Evolutionary conservation across 2,113 vertebrate species (phyloP).

Genomic region (Suncus etruscus): DNA sequence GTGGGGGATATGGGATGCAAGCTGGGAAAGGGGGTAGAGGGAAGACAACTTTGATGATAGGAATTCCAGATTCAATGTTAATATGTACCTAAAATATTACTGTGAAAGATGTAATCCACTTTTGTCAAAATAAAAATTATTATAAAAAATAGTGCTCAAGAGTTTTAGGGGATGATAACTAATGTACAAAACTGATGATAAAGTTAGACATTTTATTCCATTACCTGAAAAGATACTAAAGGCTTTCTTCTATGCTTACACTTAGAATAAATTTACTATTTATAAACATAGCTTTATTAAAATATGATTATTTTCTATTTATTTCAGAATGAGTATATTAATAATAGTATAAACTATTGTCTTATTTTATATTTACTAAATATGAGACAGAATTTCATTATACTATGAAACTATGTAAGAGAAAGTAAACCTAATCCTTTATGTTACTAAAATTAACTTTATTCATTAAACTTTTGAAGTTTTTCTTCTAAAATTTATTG

Average conservation of each 20-base stretch:
- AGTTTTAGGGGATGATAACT: conserved; percentile 36
- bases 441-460: background rate
- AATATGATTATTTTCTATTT: conserved; percentile 26
- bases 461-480: conserved; percentile 28
- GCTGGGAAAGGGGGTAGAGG: too few relatives aligned
- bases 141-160: conserved; percentile 40
- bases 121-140: too few relatives aligned
- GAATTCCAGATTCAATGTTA: too few relatives aligned
- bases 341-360: background rate
- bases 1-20: too few relatives aligned
- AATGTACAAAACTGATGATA: conserved; percentile 35
- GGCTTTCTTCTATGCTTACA: conserved; percentile 2
- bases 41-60: too few relatives aligned
- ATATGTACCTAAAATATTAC: too few relatives aligned
- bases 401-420: background rate
- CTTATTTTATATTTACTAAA: conserved; percentile 34
- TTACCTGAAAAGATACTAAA: conserved; percentile 46
- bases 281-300: conserved; percentile 45
- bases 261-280: background rate
- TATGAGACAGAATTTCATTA: conserved; percentile 34
- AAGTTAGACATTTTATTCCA: conserved; percentile 49
- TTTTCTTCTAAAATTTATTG: too few relatives aligned
- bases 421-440: conserved; percentile 46
- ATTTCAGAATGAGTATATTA: background rate
- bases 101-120: too few relatives aligned